phyloP scores from a whole-genome alignment of 2,797 vertebrate genomes.

The Malurus leucopterus region DNA sequence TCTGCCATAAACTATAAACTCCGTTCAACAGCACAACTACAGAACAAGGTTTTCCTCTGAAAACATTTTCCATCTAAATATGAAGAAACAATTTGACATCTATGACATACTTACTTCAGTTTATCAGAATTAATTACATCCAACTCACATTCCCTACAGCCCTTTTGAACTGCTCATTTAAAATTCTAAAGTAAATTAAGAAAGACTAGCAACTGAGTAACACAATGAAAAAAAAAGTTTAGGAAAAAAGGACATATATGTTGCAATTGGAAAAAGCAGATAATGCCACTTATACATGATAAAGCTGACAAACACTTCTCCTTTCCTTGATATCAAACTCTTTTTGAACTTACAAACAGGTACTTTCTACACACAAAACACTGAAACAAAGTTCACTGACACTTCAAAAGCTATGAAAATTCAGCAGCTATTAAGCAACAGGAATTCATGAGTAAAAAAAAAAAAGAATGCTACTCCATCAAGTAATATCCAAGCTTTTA shows the following conservation, averaged over 20 bases:
- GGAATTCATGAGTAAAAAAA: not conserved
- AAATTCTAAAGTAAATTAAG: not conserved
- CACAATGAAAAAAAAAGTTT: not conserved
- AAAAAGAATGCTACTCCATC: not conserved
- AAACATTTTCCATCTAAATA: not conserved
- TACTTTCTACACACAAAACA: not conserved
- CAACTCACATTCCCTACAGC: not conserved
- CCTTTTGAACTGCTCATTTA: not conserved
- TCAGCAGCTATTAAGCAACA: not conserved
- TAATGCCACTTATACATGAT: not conserved
- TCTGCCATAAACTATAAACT: not conserved
- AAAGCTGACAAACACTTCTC: not conserved
- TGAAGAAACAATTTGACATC: not conserved
- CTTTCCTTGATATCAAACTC: not conserved
- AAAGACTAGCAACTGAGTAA: not conserved
- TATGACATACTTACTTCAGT: not conserved
- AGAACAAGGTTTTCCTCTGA: not conserved
- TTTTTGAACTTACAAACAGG: not conserved
- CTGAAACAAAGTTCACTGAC: not conserved
- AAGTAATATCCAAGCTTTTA: not conserved
- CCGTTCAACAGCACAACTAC: not conserved
- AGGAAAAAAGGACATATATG: not conserved
- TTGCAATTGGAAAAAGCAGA: not conserved
- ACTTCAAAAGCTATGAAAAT: not conserved
- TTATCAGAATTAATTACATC: not conserved